Evolutionary conservation across 2,113 vertebrate genomes (phyloP).

Genomic region (Phodopus roborovskii): DNA sequence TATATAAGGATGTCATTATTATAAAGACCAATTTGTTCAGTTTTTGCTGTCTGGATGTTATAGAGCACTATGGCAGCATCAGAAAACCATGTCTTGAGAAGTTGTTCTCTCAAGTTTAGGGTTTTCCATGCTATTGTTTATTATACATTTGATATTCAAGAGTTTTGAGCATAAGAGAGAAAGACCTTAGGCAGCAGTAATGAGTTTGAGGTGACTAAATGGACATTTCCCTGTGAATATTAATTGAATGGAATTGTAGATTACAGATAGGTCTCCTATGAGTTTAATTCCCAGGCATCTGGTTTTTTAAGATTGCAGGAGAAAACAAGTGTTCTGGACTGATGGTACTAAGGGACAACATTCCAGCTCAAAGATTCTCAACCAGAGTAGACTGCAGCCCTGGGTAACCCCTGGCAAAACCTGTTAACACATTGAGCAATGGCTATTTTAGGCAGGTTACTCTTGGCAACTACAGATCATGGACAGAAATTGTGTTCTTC

Average conservation of each 20-base stretch:
- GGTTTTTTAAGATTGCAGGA: not conserved
- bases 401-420: not conserved
- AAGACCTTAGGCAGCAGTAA: not conserved
- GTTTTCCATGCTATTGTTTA: not conserved
- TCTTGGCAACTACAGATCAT: not conserved
- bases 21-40: not conserved
- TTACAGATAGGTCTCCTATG: not conserved
- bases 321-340: not conserved
- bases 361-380: not conserved
- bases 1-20: not conserved
- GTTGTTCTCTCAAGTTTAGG: not conserved
- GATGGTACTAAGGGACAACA: not conserved
- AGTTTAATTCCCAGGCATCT: constrained; percentile 42
- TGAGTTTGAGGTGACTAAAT: not conserved
- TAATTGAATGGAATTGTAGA: not conserved
- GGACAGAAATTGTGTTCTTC: not conserved
- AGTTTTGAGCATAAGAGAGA: not conserved
- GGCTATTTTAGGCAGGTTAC: not conserved
- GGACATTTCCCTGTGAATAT: not conserved
- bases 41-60: not conserved
- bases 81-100: not conserved
- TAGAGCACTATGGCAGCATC: not conserved
- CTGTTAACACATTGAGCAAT: not conserved
- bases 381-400: not conserved
- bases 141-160: not conserved